Evolutionary conservation across 2,888 invertebrate genomes (phyloP), one percentile per base, ranked within the genome.

Genomic region (Stenotaenia linearis): DNA sequence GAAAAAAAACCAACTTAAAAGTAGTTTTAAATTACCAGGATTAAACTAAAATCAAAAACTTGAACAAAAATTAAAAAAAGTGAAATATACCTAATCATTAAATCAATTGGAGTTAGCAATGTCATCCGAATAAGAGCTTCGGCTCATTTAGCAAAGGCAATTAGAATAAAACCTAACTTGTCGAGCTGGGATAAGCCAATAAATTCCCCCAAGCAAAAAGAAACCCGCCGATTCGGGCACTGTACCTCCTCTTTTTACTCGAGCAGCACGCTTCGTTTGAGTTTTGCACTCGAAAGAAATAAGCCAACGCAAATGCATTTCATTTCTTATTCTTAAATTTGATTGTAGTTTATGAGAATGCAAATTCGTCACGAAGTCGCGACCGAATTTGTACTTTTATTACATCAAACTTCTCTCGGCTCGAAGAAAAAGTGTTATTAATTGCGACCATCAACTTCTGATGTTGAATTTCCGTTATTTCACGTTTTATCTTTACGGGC

Each of bases 101-200:
- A 61, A 61, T 61, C 61, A 25, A 61, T 61, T 61, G 61, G 61
- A 61, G 25, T 61, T 25, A 61, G 61, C 25, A 15, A 25, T 61
- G 25, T 61, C 61, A 61, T 45, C 45, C 45, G n/a, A 3, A 9
- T 9, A 25, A 25, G 45, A 61, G 61, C 61, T 3, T 7, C 25
- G 61, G 61, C 61, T 61, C 61, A 61, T 61, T 61, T 61, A 23
- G 61, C 61, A 61, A 61, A 61, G 61, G 61, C 61, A 61, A 61
- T 61, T 61, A 61, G 23, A 61, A 61, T 61, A 25, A 25, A 61
- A 25, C 25, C 45, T 45, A 45, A 45, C 45, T 45, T n/a, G 45
- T 45, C 45, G 45, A n/a, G 61, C 61, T 61, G 15, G 61, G 61
- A 23, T 61, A 61, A 61, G 61, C 61, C 61, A 61, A 61, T 61